Evolutionary conservation across 2,113 vertebrate genomes (phyloP).

Genomic region (Cygnus atratus): DNA sequence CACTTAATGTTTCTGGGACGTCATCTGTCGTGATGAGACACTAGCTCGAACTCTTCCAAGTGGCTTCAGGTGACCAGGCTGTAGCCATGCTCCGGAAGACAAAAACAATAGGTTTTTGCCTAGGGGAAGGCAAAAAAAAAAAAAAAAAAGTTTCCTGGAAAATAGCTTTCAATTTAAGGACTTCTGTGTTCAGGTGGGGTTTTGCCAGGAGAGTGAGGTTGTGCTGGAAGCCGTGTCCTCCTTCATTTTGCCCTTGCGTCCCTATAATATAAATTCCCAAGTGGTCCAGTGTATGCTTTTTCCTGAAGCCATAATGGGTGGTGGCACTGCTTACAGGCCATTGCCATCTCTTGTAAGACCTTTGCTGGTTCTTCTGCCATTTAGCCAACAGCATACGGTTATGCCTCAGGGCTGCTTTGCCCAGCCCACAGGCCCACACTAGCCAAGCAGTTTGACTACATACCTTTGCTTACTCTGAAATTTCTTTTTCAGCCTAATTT

Average conservation of each 20-base stretch:
- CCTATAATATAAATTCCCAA: neutral
- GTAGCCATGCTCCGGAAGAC: neutral
- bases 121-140: too few species aligned
- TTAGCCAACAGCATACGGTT: neutral
- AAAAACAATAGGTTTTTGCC: neutral
- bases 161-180: neutral
- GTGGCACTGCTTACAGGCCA: neutral
- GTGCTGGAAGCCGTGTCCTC: neutral
- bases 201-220: neutral
- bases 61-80: neutral
- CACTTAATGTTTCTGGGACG: neutral
- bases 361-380: neutral
- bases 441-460: neutral
- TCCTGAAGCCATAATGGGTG: accelerated
- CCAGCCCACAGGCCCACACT: neutral
- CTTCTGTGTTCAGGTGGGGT: accelerated
- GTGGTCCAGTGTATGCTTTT: neutral
- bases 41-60: neutral
- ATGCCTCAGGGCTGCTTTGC: neutral
- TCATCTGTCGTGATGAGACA: neutral
- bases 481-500: constrained; percentile 9
- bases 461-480: neutral
- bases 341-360: neutral
- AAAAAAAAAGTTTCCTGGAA: too few species aligned
- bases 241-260: neutral